phyloP scores from a whole-genome alignment of 2,888 invertebrate species.

The Scelioninae gen. 1 region DNA sequence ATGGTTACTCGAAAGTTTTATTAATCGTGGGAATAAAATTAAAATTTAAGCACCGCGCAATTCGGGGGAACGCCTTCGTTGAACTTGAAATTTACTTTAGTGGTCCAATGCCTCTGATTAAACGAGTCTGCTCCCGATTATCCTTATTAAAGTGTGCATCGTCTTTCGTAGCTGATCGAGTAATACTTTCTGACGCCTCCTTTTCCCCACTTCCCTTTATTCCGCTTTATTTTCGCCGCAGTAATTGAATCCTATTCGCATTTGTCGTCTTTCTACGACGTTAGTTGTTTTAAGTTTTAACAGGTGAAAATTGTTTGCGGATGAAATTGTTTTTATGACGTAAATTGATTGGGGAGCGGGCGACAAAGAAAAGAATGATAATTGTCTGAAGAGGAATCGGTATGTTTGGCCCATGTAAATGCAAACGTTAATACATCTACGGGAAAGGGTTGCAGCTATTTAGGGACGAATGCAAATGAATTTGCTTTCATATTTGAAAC shows the following conservation, averaged over 20 bases:
- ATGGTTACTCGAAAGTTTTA: conserved; percentile 16
- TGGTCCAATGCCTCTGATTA: conserved; percentile 75
- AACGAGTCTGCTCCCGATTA: conserved; percentile 80
- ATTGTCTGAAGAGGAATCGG: not conserved
- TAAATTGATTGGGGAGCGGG: conserved; percentile 7
- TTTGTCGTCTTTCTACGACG: conserved; percentile 16
- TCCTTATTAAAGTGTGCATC: conserved; percentile 77
- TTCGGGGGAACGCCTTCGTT: conserved; percentile 44
- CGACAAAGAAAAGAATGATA: not conserved
- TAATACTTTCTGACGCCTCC: conserved; percentile 67
- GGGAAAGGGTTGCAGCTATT: conserved; percentile 33
- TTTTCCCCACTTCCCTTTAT: too few species aligned
- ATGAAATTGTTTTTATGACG: conserved; percentile 11
- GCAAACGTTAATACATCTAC: conserved; percentile 8
- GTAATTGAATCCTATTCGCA: conserved; percentile 61
- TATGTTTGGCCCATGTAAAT: not conserved
- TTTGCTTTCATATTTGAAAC: not conserved
- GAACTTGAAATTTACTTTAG: conserved; percentile 66
- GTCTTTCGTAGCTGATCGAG: conserved; percentile 69
- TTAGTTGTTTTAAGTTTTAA: conserved; percentile 39
- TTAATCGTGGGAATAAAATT: conserved; percentile 37
- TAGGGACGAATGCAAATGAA: conserved; percentile 21
- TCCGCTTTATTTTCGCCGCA: conserved; percentile 58
- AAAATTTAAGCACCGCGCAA: conserved; percentile 42
- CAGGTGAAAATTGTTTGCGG: conserved; percentile 11